phyloP scores from a whole-genome alignment of 2,113 vertebrate species.

The Python bivittatus region DNA sequence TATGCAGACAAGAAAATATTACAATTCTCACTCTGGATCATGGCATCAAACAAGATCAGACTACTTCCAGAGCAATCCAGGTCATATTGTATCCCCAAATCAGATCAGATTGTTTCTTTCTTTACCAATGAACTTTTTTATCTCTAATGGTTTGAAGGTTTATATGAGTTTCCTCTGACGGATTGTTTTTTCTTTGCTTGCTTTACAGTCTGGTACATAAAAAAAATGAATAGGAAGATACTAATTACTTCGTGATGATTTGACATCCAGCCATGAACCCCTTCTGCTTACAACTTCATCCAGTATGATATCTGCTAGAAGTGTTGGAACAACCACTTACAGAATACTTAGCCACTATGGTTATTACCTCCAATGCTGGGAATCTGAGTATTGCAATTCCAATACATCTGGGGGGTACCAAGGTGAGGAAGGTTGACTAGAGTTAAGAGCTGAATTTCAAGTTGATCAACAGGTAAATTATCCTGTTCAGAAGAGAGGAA shows the following conservation, averaged over 20 bases:
- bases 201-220: neutral
- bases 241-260: neutral
- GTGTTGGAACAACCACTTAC: neutral
- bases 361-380: neutral
- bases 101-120: neutral
- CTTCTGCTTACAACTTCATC: neutral
- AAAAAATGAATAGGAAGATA: neutral
- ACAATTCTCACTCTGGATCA: neutral
- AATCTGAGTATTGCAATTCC: neutral
- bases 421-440: neutral
- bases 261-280: neutral
- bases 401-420: neutral
- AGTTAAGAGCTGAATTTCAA: neutral
- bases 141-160: neutral
- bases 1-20: neutral
- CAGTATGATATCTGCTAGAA: neutral
- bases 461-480: neutral
- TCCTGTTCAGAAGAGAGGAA: neutral
- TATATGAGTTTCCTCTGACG: neutral
- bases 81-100: neutral
- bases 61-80: neutral
- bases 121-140: neutral
- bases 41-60: neutral
- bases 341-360: neutral
- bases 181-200: neutral